Evolutionary conservation across 2,113 vertebrate species (phyloP).

Genomic region (Tachycineta bicolor): DNA sequence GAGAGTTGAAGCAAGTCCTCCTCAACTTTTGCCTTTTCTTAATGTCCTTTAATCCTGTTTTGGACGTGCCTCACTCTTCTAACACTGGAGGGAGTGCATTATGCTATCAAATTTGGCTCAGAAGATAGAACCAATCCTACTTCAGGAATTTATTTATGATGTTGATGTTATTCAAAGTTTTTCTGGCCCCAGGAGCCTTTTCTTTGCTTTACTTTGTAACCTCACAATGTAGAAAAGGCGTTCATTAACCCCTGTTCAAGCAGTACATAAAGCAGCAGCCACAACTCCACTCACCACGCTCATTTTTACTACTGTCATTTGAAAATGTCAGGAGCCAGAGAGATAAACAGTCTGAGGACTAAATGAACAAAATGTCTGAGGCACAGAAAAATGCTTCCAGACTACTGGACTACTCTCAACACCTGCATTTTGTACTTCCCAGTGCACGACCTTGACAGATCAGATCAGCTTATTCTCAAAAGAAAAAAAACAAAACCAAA

Average conservation of each 20-base stretch:
- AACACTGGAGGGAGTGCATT: background rate
- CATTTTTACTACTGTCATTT: background rate
- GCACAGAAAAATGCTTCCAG: background rate
- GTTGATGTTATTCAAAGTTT: background rate
- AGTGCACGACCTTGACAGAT: background rate
- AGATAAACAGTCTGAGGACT: background rate
- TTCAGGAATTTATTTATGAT: background rate
- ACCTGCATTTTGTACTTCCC: background rate
- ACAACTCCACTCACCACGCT: background rate
- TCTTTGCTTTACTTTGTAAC: background rate
- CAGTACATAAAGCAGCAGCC: background rate
- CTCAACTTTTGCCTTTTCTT: background rate
- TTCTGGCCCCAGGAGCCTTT: background rate
- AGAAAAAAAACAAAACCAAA: background rate
- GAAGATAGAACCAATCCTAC: background rate
- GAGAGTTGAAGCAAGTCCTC: background rate
- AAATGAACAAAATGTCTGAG: background rate
- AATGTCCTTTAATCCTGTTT: background rate
- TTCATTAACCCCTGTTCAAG: background rate
- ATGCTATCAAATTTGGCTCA: background rate
- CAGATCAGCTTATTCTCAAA: background rate
- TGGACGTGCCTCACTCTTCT: background rate
- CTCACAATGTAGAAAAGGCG: background rate
- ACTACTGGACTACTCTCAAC: background rate
- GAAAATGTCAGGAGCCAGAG: background rate